Percentiles rank a stretch among this genome's conserved stretches.
Evolutionary conservation across 2,888 invertebrate genomes (phyloP).

Genomic region (Dascillus cervinus): DNA sequence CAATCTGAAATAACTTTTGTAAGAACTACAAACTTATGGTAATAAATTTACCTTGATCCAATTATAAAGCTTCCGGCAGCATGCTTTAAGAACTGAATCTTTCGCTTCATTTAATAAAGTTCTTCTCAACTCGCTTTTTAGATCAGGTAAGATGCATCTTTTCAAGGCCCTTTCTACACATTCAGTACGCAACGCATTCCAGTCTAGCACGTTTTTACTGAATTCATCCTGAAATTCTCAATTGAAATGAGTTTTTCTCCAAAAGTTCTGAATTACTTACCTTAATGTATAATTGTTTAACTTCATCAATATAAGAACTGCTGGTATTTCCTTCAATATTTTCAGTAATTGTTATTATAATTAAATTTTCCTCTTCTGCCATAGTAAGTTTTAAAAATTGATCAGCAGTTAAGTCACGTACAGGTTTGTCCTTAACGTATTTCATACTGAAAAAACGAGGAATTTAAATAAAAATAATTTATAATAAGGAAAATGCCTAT

Average conservation of each 20-base stretch:
- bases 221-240: constrained; percentile 72
- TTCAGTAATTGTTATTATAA: constrained; percentile 67
- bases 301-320: constrained; percentile 77
- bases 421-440: constrained; percentile 88
- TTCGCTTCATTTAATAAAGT: constrained; percentile 80
- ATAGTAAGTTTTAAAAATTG: constrained; percentile 79
- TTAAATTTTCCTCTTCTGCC: constrained; percentile 74
- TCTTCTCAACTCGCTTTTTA: constrained; percentile 76
- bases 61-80: constrained; percentile 79
- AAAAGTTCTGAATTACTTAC: too few relatives aligned
- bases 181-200: constrained; percentile 85
- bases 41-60: constrained; percentile 63
- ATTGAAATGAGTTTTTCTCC: too few relatives aligned
- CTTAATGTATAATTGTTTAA: constrained; percentile 76
- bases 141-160: constrained; percentile 81
- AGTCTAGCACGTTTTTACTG: constrained; percentile 87
- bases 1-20: constrained; percentile 31
- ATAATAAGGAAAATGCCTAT: too few relatives aligned
- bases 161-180: constrained; percentile 83
- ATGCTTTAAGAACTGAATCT: constrained; percentile 74
- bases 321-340: constrained; percentile 72
- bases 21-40: constrained; percentile 2
- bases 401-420: constrained; percentile 79
- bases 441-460: constrained; percentile 72
- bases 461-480: too few relatives aligned